These are phyloP conservation scores for Lamproptera curius DNA, from an alignment of 2,888 invertebrate species.

Conservation along the genomic window DNA sequence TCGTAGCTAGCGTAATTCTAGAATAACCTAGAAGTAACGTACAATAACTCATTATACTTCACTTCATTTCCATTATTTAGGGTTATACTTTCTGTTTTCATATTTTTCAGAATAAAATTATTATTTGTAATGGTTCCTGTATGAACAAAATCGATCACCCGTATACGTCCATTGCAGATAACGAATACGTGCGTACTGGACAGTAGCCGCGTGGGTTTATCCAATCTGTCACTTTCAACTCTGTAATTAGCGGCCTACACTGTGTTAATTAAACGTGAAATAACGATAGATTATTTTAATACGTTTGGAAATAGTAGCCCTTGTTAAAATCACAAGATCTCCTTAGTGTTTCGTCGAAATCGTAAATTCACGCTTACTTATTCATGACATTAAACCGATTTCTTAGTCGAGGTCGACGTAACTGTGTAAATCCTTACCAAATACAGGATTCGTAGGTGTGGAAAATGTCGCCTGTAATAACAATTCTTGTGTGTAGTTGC, in stretches of 20 bases:
- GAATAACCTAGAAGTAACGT: too few relatives aligned
- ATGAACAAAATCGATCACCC: too few relatives aligned
- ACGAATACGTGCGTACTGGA: too few relatives aligned
- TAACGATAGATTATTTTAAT: conserved; percentile 1
- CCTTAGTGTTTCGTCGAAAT: conserved; percentile 5
- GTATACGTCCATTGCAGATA: too few relatives aligned
- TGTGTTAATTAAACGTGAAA: conserved; percentile 8
- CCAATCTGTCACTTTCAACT: conserved; percentile 13
- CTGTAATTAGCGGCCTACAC: conserved; percentile 10
- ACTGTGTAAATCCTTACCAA: conserved; percentile 24
- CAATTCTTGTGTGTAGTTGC: too few relatives aligned
- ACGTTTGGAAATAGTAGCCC: conserved; percentile 1
- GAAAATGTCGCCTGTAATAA: neutral
- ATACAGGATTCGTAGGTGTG: neutral
- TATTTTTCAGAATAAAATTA: too few relatives aligned
- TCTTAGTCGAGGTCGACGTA: conserved; percentile 33
- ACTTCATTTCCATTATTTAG: too few relatives aligned
- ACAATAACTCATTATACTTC: too few relatives aligned
- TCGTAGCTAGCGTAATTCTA: too few relatives aligned
- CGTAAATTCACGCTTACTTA: conserved; percentile 14
- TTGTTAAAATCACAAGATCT: neutral
- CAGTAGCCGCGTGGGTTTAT: neutral
- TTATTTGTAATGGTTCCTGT: too few relatives aligned
- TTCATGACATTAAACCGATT: conserved; percentile 25
- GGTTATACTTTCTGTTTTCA: too few relatives aligned